These are phyloP conservation scores for Lacerta viridis DNA, from an alignment of 2,797 vertebrate genomes.

Conservation along the genomic window DNA sequence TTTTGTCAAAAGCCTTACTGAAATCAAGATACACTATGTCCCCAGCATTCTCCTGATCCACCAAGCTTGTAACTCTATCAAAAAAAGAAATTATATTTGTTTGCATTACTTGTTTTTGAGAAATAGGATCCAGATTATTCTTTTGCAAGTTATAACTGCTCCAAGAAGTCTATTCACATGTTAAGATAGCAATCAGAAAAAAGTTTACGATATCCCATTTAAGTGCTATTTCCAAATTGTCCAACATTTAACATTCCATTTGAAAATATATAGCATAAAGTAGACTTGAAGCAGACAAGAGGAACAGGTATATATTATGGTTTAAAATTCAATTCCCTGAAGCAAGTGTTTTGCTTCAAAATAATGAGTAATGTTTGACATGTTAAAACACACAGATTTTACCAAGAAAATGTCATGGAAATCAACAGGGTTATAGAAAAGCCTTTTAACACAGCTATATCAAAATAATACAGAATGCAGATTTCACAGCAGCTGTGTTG, in stretches of 20 bases:
- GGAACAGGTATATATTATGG: background rate
- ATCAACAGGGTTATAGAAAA: background rate
- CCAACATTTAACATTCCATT: background rate
- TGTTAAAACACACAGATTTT: background rate
- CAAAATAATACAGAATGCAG: background rate
- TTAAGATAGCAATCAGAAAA: background rate
- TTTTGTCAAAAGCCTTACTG: too few relatives aligned
- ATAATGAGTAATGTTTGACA: slow-evolving; percentile 13
- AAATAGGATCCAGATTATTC: background rate
- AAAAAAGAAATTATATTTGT: too few relatives aligned
- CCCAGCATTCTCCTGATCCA: too few relatives aligned
- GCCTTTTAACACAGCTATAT: background rate
- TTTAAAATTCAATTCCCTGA: background rate
- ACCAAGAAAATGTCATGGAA: background rate
- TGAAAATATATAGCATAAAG: background rate
- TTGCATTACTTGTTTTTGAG: too few relatives aligned
- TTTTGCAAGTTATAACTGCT: background rate
- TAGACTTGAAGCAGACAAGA: background rate
- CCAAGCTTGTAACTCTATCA: too few relatives aligned
- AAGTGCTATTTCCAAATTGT: background rate
- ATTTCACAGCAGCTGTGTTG: background rate
- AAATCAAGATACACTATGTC: too few relatives aligned
- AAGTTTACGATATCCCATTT: background rate
- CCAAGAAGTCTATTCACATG: background rate
- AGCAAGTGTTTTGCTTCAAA: background rate